These are phyloP conservation scores for Oryzias sinensis DNA, from an alignment of 2,797 vertebrate species.

Conservation along the genomic window DNA sequence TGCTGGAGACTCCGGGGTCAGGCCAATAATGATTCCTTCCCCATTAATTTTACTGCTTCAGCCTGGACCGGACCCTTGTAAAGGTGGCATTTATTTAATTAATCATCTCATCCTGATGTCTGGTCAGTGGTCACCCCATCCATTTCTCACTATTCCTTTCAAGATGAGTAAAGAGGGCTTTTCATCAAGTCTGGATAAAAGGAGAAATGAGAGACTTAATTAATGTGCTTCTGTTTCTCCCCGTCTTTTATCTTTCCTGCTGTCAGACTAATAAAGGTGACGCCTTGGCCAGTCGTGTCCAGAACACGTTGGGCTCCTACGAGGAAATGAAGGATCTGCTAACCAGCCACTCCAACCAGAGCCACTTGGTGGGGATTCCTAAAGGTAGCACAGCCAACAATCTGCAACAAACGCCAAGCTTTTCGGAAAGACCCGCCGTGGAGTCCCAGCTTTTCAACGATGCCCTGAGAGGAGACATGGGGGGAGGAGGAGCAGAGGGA, in stretches of 20 bases:
- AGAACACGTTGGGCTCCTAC: conserved; percentile 92
- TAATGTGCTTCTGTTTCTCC: conserved; percentile 44
- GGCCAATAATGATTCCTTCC: conserved; percentile 63
- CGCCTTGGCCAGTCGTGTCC: conserved; percentile 89
- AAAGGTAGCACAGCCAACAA: conserved; percentile 70
- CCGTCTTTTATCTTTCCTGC: conserved; percentile 23
- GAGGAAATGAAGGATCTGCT: conserved; percentile 95
- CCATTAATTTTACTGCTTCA: conserved; percentile 62
- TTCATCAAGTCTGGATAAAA: conserved; percentile 57
- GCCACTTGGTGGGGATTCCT: conserved; percentile 95
- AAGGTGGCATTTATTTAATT: conserved; percentile 60
- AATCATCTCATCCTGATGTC: conserved; percentile 56
- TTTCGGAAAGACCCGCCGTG: conserved; percentile 42
- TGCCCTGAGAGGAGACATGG: conserved; percentile 74
- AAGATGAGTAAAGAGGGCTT: conserved; percentile 54
- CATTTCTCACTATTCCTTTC: conserved; percentile 50
- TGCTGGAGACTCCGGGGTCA: conserved; percentile 55
- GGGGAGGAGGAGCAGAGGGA: conserved; percentile 28
- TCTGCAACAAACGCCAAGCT: conserved; percentile 78
- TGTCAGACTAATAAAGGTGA: conserved; percentile 90
- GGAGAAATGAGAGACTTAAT: conserved; percentile 49
- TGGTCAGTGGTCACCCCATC: conserved; percentile 59
- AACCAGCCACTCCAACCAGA: conserved; percentile 93
- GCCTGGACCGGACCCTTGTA: conserved; percentile 52
- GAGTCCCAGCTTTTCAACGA: conserved; percentile 86